These are phyloP conservation scores for Tapirus terrestris DNA, from an alignment of 2,113 vertebrate species.

Conservation along the genomic window DNA sequence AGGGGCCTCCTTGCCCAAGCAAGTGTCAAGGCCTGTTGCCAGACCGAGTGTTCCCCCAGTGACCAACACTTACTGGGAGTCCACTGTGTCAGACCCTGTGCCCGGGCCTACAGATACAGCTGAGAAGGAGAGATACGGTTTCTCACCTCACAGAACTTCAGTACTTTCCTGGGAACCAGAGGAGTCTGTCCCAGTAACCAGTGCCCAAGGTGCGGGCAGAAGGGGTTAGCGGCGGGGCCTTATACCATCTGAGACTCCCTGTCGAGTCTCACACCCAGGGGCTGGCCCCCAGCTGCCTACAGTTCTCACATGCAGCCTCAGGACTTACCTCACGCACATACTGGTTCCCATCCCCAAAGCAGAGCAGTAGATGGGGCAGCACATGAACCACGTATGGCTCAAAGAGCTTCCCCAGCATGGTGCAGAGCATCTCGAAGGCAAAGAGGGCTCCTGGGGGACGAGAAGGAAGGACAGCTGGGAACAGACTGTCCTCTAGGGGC, in stretches of 20 bases:
- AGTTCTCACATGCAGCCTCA: background rate
- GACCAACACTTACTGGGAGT: background rate
- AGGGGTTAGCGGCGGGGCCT: rapidly evolving
- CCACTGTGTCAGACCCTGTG: background rate
- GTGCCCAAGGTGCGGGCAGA: background rate
- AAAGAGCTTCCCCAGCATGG: slow-evolving; percentile 98
- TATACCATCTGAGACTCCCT: no score
- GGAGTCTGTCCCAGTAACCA: background rate
- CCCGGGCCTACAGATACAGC: background rate
- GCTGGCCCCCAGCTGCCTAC: rapidly evolving
- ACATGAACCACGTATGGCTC: slow-evolving; percentile 99
- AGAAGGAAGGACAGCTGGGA: background rate
- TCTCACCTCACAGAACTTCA: background rate
- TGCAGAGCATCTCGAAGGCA: slow-evolving; percentile 99
- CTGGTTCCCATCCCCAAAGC: slow-evolving; percentile 99
- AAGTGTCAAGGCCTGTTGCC: background rate
- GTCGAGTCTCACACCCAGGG: background rate
- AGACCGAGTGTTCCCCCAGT: background rate
- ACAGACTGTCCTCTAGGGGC: background rate
- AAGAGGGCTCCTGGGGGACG: slow-evolving; percentile 92
- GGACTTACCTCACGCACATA: slow-evolving; percentile 96
- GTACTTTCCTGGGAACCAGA: background rate
- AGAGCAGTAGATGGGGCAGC: slow-evolving; percentile 96
- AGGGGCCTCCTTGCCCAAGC: background rate
- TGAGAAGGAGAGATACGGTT: background rate